Evolutionary conservation across 2,113 vertebrate genomes (phyloP).

Genomic region (Sarotherodon lohbergeri): DNA sequence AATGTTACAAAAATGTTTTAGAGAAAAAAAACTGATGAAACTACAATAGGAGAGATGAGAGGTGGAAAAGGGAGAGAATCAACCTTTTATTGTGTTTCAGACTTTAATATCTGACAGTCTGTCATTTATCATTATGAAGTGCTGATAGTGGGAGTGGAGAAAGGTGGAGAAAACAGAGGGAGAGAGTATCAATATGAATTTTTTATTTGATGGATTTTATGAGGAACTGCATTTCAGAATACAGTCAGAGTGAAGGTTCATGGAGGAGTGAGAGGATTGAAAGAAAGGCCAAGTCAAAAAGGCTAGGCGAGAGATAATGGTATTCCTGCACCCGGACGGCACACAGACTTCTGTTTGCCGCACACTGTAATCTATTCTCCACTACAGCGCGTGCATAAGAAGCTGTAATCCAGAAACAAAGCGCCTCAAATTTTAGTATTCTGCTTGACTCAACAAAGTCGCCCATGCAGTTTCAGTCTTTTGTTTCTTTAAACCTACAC

Average conservation of each 20-base stretch:
- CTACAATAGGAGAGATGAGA: background rate
- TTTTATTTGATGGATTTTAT: conserved; percentile 71
- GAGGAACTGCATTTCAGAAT: conserved; percentile 60
- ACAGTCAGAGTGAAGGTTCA: conserved; percentile 48
- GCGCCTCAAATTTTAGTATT: background rate
- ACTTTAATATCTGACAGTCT: conserved; percentile 64
- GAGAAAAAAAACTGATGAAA: background rate
- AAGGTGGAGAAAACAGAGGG: conserved; percentile 39
- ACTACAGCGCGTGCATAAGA: background rate
- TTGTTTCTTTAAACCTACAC: background rate
- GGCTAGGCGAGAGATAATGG: conserved; percentile 19
- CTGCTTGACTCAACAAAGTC: background rate
- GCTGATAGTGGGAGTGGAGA: conserved; percentile 44
- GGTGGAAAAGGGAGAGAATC: conserved; percentile 15
- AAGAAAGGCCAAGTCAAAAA: conserved; percentile 21
- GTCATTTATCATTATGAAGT: conserved; percentile 60
- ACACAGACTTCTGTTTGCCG: background rate
- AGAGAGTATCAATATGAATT: conserved; percentile 66
- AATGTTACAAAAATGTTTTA: background rate
- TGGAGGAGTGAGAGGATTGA: conserved; percentile 6
- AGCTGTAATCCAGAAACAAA: background rate
- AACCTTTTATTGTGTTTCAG: conserved; percentile 56
- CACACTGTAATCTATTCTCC: background rate
- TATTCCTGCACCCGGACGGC: background rate
- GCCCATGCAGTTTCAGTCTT: background rate